phyloP scores from a whole-genome alignment of 23 tunicate species.

The Trididemnum clinides region DNA sequence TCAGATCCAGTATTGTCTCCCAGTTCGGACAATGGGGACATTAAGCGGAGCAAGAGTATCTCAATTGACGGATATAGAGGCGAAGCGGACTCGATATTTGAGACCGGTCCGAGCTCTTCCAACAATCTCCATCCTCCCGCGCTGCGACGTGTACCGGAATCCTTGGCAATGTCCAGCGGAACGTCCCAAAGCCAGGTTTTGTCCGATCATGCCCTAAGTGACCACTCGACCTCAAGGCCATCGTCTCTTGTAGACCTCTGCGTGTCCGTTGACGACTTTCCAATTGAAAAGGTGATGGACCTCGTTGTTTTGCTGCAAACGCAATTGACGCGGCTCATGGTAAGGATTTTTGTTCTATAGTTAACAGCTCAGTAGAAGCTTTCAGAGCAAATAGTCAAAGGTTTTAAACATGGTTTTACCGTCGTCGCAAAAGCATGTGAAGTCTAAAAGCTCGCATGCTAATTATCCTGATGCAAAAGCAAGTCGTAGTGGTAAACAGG shows the following conservation, averaged over 20 bases:
- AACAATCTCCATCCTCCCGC: background rate
- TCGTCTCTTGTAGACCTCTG: slow-evolving; percentile 10
- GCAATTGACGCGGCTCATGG: slow-evolving; percentile 58
- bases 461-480: too few species aligned
- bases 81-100: background rate
- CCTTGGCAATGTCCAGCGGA: background rate
- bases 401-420: too few species aligned
- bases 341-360: too few species aligned
- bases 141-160: background rate
- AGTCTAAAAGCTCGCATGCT: too few species aligned
- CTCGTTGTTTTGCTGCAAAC: slow-evolving; percentile 35
- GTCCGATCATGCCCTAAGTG: background rate
- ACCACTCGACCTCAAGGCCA: slow-evolving; percentile 34
- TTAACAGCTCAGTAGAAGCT: too few species aligned
- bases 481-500: too few species aligned
- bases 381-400: too few species aligned
- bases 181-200: background rate
- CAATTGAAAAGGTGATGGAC: slow-evolving; percentile 44
- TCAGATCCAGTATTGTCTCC: background rate
- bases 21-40: background rate
- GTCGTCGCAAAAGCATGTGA: too few species aligned
- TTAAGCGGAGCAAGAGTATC: background rate
- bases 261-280: slow-evolving; percentile 3
- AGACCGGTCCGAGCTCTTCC: background rate
- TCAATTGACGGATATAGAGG: background rate